Base-by-base conservation (phyloP, 2,113 vertebrate species). In the Montifringilla adamsi region DNA sequence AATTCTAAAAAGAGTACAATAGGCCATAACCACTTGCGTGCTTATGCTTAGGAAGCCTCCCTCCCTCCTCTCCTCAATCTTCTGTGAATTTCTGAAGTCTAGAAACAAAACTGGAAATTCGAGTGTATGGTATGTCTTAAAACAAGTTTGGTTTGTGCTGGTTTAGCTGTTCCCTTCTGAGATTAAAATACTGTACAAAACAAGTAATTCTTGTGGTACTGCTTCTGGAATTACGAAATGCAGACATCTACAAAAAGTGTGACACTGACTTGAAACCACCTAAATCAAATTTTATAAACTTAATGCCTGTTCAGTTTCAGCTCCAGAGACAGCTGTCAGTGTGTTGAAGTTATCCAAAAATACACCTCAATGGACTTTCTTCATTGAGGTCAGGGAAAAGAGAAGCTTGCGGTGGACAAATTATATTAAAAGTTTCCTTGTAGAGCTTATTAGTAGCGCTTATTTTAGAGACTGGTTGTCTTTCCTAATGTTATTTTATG, bases 1-100 rank as follows among this genome's bases (percentile, higher is more conserved):
- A 68, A 27, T 92, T 78, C 83, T 95, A 56, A 86, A 93, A 87
- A 49, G 87, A 84, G 47, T 72, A 96, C 73, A 94, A 90, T 73
- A 91, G 92, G 58, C 83, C 69, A 89, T 81, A 96, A 89, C 52
- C 52, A 94, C 58, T 90, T 93, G 68, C 11, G 2, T 82, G 53
- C 69, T 92, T 90, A 39, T 52, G 63, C 35, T 68, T 60, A 67
- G 69, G 62, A 94, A 95, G 55, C 35, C 46, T 88, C 52, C 31
- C 24, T 56, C 39, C 10, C 24, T 52, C 37, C 21, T 77, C 47
- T 67, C 14, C 21, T 23, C n/a, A 83, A 7, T 52, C 28, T 85
- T 94, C 70, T 94, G 52, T 49, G 43, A 62, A 59, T 88, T 80
- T 91, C 84, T 83, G 43, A 95, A 85, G 69, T 67, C 33, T 66